Conservation (phyloP, 2,888 invertebrate genomes). For the Scrobipalpa costella region DNA sequence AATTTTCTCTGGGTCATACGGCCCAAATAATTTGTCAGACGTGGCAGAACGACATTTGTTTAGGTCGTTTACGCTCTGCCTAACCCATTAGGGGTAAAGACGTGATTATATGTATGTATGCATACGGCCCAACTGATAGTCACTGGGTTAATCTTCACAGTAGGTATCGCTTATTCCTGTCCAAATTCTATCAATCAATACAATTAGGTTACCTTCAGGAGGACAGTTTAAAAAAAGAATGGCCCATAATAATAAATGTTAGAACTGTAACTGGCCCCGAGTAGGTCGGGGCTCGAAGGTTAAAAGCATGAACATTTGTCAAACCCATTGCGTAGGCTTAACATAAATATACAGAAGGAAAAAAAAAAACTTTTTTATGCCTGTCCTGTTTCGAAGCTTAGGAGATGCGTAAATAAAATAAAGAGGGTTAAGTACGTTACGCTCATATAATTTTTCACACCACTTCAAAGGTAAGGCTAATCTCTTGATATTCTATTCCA, state of each 20-base stretch:
- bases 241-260: not conserved
- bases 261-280: not conserved
- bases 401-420: slow-evolving; percentile 17
- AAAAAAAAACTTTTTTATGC: slow-evolving; percentile 1
- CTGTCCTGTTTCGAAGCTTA: slow-evolving; percentile 11
- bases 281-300: slow-evolving; percentile 13
- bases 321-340: slow-evolving; percentile 11
- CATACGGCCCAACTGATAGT: too few species aligned
- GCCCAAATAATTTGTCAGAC: too few species aligned
- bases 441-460: slow-evolving; percentile 1
- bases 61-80: too few species aligned
- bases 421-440: slow-evolving; percentile 16
- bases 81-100: too few species aligned
- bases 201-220: too few species aligned
- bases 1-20: too few species aligned
- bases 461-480: slow-evolving; percentile 4
- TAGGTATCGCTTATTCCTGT: too few species aligned
- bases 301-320: slow-evolving; percentile 20
- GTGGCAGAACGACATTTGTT: too few species aligned
- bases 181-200: too few species aligned
- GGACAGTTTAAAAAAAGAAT: too few species aligned
- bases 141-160: too few species aligned
- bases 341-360: slow-evolving; percentile 7
- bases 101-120: too few species aligned
- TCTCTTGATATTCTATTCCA: slow-evolving; percentile 1